These are phyloP conservation scores for Pygathrix nemaeus DNA, from an alignment of 2,113 vertebrate species.

Conservation along the genomic window DNA sequence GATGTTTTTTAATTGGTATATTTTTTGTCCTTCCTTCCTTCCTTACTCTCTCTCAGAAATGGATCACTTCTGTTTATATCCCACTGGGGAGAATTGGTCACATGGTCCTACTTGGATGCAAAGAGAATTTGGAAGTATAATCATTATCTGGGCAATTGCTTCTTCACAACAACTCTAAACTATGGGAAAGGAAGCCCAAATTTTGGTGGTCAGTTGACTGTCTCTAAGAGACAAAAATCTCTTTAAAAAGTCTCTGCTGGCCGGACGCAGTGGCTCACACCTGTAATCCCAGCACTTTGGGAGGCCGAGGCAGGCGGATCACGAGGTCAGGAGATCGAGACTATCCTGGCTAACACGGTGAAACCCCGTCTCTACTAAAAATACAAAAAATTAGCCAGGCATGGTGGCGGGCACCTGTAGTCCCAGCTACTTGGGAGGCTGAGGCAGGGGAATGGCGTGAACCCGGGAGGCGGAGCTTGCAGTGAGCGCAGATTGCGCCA, in stretches of 20 bases:
- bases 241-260: neutral
- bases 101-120: neutral
- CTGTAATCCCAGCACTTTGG: too few species aligned
- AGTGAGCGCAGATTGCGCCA: too few species aligned
- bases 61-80: neutral
- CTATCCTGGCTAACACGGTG: too few species aligned
- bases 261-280: too few species aligned
- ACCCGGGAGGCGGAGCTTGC: too few species aligned
- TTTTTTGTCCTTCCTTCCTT: neutral
- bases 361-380: too few species aligned
- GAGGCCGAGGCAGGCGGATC: too few species aligned
- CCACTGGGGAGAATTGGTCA: neutral
- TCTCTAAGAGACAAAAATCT: neutral
- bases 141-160: neutral
- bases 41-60: neutral
- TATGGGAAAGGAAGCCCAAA: neutral
- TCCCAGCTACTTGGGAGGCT: too few species aligned
- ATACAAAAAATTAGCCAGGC: too few species aligned
- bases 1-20: neutral
- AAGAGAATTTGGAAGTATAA: neutral
- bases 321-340: too few species aligned
- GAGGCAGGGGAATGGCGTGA: too few species aligned
- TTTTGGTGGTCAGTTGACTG: neutral
- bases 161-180: neutral
- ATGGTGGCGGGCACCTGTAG: accelerated